Evolutionary conservation across 2,113 vertebrate species (phyloP), one percentile per base, ranked within the genome.

Genomic region (Oophaga pumilio): DNA sequence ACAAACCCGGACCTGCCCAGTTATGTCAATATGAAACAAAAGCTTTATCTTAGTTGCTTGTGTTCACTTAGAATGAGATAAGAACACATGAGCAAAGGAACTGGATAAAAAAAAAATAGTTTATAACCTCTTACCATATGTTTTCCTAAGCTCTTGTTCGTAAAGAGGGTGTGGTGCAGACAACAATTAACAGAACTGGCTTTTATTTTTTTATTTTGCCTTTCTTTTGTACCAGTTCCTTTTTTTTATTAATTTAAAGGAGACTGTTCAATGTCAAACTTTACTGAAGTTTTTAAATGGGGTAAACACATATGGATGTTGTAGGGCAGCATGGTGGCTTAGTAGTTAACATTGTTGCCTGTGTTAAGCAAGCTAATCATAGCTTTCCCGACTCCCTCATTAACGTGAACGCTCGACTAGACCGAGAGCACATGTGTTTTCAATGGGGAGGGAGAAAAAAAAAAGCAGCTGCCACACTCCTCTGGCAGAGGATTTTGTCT

Each of bases 21-120:
- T 91, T 92, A 88, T 91, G 94, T 95, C 93, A 93, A 93, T 91
- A 94, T 2, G 87, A 91, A 93, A 93, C 90, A 94, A 92, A 94
- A 90, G 76, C 92, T 90, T 92, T 94, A 94, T 93, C 90, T 91
- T 85, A 89, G 90, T 91, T 90, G 81, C 85, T 86, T 90, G 91
- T 93, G 93, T 91, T 93, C 90, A 93, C 91, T 89, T 80, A 83
- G 62, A 17, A 89, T 89, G 89, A 93, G 93, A 90, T 93, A 93
- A 94, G 91, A 52, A 49, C 86, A 82, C 56, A 82, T 87, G 86
- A 88, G 80, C 57, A 88, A 87, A 81, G 56, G 74, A 76, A 87
- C 86, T 49, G 66, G 20, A 60, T 33, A 43, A 73, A 79, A 81
- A n/a, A 85, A 68, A 69, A 78, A 91, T 33, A 17, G 91, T 92